Evolutionary conservation across 2,797 vertebrate species (phyloP).

Genomic region (Rhincodon typus): DNA sequence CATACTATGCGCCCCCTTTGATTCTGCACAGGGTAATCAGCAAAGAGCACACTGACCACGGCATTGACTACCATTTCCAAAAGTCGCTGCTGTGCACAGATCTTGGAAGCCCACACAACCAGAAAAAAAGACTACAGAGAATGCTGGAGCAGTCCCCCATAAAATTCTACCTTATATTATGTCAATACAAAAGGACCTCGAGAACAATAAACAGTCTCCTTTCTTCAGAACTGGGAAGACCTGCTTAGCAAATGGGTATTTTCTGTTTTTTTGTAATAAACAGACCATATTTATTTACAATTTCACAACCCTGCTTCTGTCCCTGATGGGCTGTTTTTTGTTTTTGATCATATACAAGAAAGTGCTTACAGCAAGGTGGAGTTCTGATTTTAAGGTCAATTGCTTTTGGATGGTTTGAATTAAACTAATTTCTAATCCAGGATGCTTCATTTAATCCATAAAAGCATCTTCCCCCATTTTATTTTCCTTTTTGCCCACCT

Average conservation of each 20-base stretch:
- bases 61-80: no score
- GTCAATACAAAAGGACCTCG: not conserved
- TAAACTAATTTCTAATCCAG: not conserved
- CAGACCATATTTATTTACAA: constrained; percentile 17
- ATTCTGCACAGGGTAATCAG: no score
- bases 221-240: not conserved
- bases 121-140: no score
- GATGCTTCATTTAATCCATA: not conserved
- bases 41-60: no score
- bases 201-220: not conserved
- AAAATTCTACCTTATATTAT: not conserved
- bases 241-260: no score
- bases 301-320: not conserved
- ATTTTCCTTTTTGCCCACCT: not conserved
- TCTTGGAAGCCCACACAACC: no score
- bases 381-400: not conserved
- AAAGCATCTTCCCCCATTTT: not conserved
- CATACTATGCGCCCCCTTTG: no score
- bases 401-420: not conserved
- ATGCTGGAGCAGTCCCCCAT: no score
- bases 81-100: no score
- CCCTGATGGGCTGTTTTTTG: not conserved
- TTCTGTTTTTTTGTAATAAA: not conserved
- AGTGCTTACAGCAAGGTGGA: not conserved
- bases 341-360: no score